A percentile compares a stretch with the other conserved stretches of the same genome.
phyloP scores from a whole-genome alignment of 2,113 vertebrate genomes.

The Muntiacus reevesi region DNA sequence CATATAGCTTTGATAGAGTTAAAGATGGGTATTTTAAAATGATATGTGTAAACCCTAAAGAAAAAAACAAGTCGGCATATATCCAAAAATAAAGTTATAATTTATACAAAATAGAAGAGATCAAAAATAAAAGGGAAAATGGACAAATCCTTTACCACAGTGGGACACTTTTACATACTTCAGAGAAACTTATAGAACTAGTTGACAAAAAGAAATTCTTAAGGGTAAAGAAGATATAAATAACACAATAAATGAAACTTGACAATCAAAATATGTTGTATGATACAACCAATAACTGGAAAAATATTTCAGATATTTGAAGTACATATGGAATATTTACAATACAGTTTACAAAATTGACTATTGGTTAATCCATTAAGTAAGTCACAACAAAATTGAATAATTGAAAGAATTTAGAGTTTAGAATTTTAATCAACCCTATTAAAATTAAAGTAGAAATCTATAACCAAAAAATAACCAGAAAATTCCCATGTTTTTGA shows the following conservation, averaged over 20 bases:
- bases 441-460: background rate
- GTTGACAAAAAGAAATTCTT: background rate
- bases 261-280: background rate
- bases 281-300: background rate
- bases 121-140: background rate
- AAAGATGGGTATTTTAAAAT: background rate
- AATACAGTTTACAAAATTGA: background rate
- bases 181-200: background rate
- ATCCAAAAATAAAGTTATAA: background rate
- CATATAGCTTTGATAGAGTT: background rate
- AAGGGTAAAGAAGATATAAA: background rate
- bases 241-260: background rate
- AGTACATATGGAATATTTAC: background rate
- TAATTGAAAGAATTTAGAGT: background rate
- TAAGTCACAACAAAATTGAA: background rate
- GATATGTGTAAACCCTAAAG: background rate
- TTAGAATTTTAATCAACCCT: background rate
- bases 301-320: background rate
- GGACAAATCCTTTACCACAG: background rate
- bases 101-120: background rate
- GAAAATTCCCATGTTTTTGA: background rate
- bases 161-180: background rate
- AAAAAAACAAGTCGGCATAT: background rate
- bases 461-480: background rate
- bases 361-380: background rate